Evolutionary conservation across 2,888 invertebrate species (phyloP), one percentile per base, ranked within the genome.

Genomic region (Lithosia quadra): DNA sequence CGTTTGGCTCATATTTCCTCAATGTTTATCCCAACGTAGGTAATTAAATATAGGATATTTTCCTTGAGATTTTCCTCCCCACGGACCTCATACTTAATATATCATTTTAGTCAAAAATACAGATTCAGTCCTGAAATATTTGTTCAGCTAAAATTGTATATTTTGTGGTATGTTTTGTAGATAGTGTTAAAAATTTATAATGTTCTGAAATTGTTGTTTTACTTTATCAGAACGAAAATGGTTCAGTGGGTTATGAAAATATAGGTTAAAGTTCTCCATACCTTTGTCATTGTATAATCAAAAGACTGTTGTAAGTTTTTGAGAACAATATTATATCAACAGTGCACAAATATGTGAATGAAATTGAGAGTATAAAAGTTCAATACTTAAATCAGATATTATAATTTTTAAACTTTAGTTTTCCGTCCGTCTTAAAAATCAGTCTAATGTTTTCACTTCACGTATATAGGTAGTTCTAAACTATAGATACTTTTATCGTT

Each of bases 11-110:
- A 11, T 56, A 56, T 33, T 56, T 56, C 56, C 56, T 56, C 33
- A 21, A 55, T 33, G 24, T 56, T 34, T 36, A 13, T 13, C n/a
- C 13, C 21, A 34, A 10, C 34, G n/a, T 59, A 59, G 21, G 22
- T 56, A 28, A 57, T 57, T 57, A 28, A 57, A 36, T 63, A 63
- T 4, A 34, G 56, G 21, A 22, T 36, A 13, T 64, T 63, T 63
- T 56, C 22, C 63, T 22, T n/a, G 1, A 56, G 10, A 36, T 36
- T 34, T 56, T 63, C 10, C 57, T 57, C 24, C 13, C 18, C 10
- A 24, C 18, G 39, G 10, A 15, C 13, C 24, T 64, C 22, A 57
- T 57, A n/a, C n/a, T n/a, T n/a, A 57, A 28, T 11, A 64, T 64
- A 39, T 64, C 33, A 33, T 43, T 24, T 39, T 36, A 11, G 39